Conservation (phyloP, 2,113 vertebrate species). For the Echinops telfairi region DNA sequence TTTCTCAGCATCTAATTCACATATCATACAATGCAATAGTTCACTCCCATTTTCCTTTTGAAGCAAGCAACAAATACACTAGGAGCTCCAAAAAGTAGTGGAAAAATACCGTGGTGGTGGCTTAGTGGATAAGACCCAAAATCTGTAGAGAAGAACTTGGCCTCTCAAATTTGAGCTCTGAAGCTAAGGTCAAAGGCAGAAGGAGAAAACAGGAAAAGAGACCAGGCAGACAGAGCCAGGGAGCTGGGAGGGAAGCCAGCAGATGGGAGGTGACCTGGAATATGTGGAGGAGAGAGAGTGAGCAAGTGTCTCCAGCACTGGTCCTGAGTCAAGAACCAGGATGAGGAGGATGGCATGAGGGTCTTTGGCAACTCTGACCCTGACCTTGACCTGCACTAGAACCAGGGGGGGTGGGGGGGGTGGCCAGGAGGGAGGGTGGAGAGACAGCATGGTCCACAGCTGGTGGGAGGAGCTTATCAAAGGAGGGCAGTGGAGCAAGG, state of each 20-base stretch:
- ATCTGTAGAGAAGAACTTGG: neutral
- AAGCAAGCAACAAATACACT: constrained; percentile 41
- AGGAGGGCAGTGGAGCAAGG: too few relatives aligned
- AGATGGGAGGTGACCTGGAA: neutral
- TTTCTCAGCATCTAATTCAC: too few relatives aligned
- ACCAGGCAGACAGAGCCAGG: neutral
- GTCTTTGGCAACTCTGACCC: too few relatives aligned
- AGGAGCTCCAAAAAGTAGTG: too few relatives aligned
- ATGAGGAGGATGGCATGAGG: neutral
- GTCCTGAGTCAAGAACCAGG: neutral
- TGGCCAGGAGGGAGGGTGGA: neutral
- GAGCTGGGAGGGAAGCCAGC: neutral
- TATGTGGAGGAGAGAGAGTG: accelerated
- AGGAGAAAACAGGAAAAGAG: neutral
- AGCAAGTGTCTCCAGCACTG: neutral
- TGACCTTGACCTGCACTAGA: neutral
- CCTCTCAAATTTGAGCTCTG: neutral
- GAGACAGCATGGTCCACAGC: neutral
- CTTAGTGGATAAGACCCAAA: neutral
- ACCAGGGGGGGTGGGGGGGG: neutral
- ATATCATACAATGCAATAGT: too few relatives aligned
- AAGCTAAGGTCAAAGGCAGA: neutral
- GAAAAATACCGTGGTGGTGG: too few relatives aligned
- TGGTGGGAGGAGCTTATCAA: neutral
- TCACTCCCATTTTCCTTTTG: neutral